phyloP scores from a whole-genome alignment of 2,797 vertebrate genomes.

The Urosaurus nigricauda region DNA sequence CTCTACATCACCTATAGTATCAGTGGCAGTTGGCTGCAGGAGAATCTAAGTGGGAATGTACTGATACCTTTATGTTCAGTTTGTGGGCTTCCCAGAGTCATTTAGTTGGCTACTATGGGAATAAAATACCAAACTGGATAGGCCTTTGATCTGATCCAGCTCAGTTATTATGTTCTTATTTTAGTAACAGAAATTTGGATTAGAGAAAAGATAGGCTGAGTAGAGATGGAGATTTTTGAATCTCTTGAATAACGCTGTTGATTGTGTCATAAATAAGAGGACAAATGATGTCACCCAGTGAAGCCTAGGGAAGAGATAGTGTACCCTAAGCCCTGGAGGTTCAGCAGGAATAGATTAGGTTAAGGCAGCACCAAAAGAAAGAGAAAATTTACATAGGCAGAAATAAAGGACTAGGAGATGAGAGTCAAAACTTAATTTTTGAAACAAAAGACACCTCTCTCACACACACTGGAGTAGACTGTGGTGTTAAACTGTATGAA shows the following conservation, averaged over 20 bases:
- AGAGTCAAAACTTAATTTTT: neutral
- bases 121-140: neutral
- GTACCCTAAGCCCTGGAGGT: neutral
- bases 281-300: neutral
- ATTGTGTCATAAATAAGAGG: neutral
- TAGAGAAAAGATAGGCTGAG: neutral
- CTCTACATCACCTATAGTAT: too few relatives aligned
- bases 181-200: neutral
- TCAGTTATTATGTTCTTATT: neutral
- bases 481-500: neutral
- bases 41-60: neutral
- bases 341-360: neutral
- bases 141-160: neutral
- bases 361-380: neutral
- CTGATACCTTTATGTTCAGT: neutral
- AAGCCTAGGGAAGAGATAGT: neutral
- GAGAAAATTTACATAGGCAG: neutral
- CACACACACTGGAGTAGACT: neutral
- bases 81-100: neutral
- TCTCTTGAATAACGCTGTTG: neutral
- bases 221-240: neutral
- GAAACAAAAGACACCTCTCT: neutral
- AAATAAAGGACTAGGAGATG: neutral
- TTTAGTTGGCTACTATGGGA: neutral
- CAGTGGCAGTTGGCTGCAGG: neutral